Conservation (phyloP, 1,140 invertebrate species). For the Planococcus citri region DNA sequence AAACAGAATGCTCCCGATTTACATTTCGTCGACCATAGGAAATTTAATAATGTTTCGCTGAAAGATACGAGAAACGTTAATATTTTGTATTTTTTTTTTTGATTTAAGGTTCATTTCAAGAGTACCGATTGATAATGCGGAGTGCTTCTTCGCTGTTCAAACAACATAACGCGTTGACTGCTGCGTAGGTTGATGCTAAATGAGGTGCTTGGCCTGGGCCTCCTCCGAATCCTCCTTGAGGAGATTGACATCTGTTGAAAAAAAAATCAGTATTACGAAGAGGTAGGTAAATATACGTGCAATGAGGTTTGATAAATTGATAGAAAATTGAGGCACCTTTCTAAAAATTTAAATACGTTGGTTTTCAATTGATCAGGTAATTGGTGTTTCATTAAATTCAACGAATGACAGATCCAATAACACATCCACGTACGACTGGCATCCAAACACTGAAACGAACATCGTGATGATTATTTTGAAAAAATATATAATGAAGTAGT, state of each 20-base stretch:
- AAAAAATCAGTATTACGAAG: not conserved
- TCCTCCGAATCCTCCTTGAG: constrained; percentile 82
- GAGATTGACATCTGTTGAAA: constrained; percentile 55
- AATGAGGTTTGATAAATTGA: too few relatives aligned
- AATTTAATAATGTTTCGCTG: constrained; percentile 55
- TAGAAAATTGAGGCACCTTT: constrained; percentile 32
- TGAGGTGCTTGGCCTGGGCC: constrained; percentile 85
- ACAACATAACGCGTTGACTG: constrained; percentile 80
- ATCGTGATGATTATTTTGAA: not conserved
- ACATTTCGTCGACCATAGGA: constrained; percentile 60
- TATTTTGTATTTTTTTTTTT: not conserved
- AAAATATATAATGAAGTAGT: constrained; percentile 16
- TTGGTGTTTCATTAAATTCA: constrained; percentile 65
- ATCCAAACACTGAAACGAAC: constrained; percentile 56
- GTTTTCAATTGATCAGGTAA: constrained; percentile 52
- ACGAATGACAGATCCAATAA: constrained; percentile 87
- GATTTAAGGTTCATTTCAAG: not conserved
- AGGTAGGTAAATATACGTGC: not conserved
- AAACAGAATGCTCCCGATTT: constrained; percentile 83
- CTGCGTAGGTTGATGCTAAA: constrained; percentile 93
- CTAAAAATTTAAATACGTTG: constrained; percentile 53
- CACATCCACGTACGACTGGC: constrained; percentile 89
- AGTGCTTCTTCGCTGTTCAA: constrained; percentile 80
- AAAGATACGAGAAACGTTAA: not conserved
- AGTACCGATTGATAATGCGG: constrained; percentile 71